Evolutionary conservation across 2,797 vertebrate genomes (phyloP).

Genomic region (Cossypha niveicapilla): DNA sequence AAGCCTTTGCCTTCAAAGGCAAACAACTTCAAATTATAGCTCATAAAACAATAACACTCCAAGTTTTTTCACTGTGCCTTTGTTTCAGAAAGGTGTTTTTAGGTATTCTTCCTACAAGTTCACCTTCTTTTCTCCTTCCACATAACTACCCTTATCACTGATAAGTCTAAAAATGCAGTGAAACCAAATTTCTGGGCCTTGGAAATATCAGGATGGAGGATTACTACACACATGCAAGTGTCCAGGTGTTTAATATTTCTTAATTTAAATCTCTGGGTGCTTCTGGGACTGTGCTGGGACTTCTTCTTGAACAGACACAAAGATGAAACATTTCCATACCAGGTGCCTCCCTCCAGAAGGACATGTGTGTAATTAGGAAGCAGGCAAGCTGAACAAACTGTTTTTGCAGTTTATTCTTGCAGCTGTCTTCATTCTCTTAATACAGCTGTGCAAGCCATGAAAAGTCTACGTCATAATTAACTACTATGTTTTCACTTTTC

Average conservation of each 20-base stretch:
- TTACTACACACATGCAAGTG: not conserved
- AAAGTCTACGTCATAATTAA: not conserved
- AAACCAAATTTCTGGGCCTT: not conserved
- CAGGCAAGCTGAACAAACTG: not conserved
- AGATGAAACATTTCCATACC: not conserved
- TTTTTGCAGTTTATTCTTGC: not conserved
- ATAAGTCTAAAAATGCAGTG: not conserved
- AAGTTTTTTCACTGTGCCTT: not conserved
- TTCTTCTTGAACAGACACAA: not conserved
- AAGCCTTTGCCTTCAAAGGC: not conserved
- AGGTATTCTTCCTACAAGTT: not conserved
- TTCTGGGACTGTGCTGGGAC: not conserved
- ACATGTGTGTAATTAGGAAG: not conserved
- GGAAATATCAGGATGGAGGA: not conserved
- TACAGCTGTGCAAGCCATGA: constrained; percentile 7
- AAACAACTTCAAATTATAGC: not conserved
- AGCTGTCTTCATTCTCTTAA: constrained; percentile 17
- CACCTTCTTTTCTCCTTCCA: not conserved
- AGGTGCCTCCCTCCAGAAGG: not conserved
- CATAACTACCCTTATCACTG: not conserved
- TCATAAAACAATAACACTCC: not conserved
- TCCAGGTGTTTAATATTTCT: not conserved
- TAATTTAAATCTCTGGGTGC: not conserved
- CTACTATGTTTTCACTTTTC: not conserved
- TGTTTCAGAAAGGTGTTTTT: not conserved